Base-by-base conservation (phyloP, 2,888 invertebrate genomes). In the Synanthedon formicaeformis region DNA sequence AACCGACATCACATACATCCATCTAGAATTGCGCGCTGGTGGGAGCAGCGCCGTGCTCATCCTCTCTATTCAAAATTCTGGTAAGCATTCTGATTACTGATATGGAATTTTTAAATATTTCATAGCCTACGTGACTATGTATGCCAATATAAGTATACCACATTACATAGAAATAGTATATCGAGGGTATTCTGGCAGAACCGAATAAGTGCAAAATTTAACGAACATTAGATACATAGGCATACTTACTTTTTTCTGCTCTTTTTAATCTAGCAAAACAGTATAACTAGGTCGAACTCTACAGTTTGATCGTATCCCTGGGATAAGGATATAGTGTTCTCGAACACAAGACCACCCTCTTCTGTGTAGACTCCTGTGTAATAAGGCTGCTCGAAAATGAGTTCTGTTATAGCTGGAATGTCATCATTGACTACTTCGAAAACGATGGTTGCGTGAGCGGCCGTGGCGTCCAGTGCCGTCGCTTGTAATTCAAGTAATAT, bases 11-110 rank as follows among this genome's bases (percentile, higher is more conserved):
- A 59, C 66, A 0, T 63, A 63, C 48, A 59, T 80, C 3, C 59
- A 65, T 4, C 55, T 85, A 50, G 77, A 78, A 57, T 63, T 85
- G 8, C 66, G 62, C 5, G 76, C 73, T 3, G 68, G 56, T 4
- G 52, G 56, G 6, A 78, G 77, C 4, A 78, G 78, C 4, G 65
- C 81, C n/a, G 78, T 78, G 2, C 67, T 85, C 1, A 18, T 73
- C 40, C 56, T 74, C 0, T 56, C 61, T n/a, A 57, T 71, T 3
- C 40, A 54, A 11, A 56, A 60, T 14, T 45, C 61, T 55, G 70
- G 71, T 72, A 56, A 65, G 41, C 53, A 48, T 52, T 40, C 52
- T 13, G 14, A 54, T 41, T 13, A n/a, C 4, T n/a, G 1, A 45
- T 14, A 45, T 2, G 11, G 5, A 45, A 13, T n/a, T 45, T 45